Evolutionary conservation across 2,113 vertebrate genomes (phyloP).

Genomic region (Gnathonemus echidnorhynchus): DNA sequence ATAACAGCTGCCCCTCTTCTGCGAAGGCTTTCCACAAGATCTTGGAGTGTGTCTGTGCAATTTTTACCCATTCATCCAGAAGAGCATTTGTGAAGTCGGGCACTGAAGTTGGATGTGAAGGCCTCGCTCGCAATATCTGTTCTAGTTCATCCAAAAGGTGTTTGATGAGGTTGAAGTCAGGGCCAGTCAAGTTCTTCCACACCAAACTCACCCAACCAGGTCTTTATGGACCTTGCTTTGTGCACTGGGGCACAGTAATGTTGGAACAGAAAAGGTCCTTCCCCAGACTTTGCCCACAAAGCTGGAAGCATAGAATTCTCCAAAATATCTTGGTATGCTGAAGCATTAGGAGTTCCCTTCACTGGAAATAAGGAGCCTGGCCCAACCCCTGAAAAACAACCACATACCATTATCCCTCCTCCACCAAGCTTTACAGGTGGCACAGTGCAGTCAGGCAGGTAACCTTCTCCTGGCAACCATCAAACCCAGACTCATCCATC

Average conservation of each 20-base stretch:
- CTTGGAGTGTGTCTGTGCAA: neutral
- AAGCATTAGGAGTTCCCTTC: neutral
- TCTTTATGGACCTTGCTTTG: neutral
- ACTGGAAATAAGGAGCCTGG: neutral
- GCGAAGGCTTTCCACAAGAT: neutral
- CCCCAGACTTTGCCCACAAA: neutral
- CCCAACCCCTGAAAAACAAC: neutral
- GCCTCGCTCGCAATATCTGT: neutral
- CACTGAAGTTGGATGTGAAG: neutral
- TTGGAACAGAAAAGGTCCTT: too few relatives aligned
- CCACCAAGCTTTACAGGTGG: neutral
- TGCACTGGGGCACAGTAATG: too few relatives aligned
- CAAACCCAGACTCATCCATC: neutral
- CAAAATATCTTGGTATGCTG: neutral
- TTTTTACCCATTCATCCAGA: neutral
- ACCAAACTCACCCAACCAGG: neutral
- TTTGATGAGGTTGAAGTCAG: neutral
- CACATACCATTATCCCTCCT: neutral
- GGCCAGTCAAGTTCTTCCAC: neutral
- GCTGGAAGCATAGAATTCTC: neutral
- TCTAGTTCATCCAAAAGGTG: neutral
- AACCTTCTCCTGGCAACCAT: neutral
- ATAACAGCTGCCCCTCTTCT: neutral
- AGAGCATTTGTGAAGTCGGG: neutral
- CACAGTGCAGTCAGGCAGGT: neutral